These are phyloP conservation scores for Gymnoscelis rufifasciata DNA, from an alignment of 2,888 invertebrate genomes.

Conservation along the genomic window DNA sequence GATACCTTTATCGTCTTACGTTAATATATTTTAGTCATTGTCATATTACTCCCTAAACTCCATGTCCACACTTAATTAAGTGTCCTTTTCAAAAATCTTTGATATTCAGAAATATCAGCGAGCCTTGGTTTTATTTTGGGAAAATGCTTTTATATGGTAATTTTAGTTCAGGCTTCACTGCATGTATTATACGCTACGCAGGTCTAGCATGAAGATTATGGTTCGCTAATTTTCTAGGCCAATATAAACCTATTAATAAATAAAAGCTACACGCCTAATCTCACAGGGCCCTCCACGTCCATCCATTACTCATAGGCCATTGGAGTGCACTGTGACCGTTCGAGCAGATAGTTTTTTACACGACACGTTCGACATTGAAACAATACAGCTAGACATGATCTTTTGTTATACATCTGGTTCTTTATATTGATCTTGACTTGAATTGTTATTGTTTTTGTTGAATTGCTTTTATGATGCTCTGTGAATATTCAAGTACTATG, in stretches of 20 bases:
- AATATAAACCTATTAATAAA: conserved; percentile 69
- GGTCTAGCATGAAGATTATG: conserved; percentile 61
- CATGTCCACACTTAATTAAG: not conserved
- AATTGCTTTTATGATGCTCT: conserved; percentile 5
- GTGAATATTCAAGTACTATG: too few relatives aligned
- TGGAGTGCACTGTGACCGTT: conserved; percentile 49
- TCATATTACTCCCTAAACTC: not conserved
- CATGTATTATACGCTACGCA: conserved; percentile 62
- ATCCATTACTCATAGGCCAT: conserved; percentile 39
- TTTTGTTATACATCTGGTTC: conserved; percentile 6
- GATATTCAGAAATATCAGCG: not conserved
- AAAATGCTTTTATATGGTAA: conserved; percentile 17
- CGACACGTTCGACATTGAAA: conserved; percentile 29
- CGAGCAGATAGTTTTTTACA: conserved; percentile 41
- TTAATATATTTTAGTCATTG: not conserved
- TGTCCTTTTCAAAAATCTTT: not conserved
- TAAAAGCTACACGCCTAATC: conserved; percentile 64
- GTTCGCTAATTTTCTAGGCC: conserved; percentile 70
- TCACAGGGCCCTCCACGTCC: conserved; percentile 52
- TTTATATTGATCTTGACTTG: not conserved
- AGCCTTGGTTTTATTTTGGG: conserved; percentile 15
- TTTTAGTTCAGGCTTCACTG: conserved; percentile 50
- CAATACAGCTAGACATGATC: conserved; percentile 13
- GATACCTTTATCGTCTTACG: not conserved
- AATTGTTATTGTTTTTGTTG: conserved; percentile 2